These are phyloP conservation scores for Choristoneura fumiferana DNA, from an alignment of 1,140 invertebrate species.

Conservation along the genomic window DNA sequence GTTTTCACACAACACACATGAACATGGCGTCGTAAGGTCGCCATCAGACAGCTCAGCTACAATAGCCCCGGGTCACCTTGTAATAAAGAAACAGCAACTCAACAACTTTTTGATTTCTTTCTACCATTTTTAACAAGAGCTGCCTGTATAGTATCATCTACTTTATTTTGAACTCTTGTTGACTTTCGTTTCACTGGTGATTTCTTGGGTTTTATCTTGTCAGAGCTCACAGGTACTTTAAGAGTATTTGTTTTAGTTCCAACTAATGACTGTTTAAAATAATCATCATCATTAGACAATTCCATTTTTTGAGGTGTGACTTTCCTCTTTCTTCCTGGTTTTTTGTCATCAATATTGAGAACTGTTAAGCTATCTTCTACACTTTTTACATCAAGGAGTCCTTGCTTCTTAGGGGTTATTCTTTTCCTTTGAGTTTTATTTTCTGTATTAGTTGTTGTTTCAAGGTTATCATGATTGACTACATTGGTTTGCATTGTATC, in stretches of 20 bases:
- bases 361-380: constrained; percentile 5
- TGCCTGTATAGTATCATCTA: not conserved
- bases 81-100: no score
- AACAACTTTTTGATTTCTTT: constrained; percentile 3
- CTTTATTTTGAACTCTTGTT: constrained; percentile 2
- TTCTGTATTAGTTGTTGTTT: not conserved
- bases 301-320: constrained; percentile 9
- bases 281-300: constrained; percentile 7
- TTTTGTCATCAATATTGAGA: constrained; percentile 1
- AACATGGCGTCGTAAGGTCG: no score
- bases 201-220: not conserved
- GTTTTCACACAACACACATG: no score
- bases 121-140: not conserved
- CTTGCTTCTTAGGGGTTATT: constrained; percentile 22
- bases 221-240: not conserved
- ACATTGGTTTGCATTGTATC: not conserved
- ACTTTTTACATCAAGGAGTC: not conserved
- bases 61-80: no score
- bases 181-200: not conserved
- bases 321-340: constrained; percentile 15
- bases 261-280: constrained; percentile 1
- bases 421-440: constrained; percentile 3
- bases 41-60: no score
- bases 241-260: not conserved
- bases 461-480: not conserved